Evolutionary conservation across 1,140 invertebrate species (phyloP).

Genomic region (Zophobas morio): DNA sequence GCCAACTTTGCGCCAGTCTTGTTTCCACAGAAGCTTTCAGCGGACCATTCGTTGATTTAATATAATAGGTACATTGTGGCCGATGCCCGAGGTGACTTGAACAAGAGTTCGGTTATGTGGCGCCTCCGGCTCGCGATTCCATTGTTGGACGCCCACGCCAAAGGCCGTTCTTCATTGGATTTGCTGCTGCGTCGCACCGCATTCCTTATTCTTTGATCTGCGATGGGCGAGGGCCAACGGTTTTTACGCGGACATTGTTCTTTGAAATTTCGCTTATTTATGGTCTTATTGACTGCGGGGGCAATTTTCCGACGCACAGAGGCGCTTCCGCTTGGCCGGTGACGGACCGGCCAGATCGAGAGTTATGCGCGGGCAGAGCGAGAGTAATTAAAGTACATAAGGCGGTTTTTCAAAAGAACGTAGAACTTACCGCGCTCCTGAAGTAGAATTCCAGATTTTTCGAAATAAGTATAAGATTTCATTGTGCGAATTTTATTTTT

Average conservation of each 20-base stretch:
- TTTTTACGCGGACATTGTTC: conserved; percentile 2
- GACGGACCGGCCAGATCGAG: too few relatives aligned
- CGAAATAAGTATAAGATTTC: too few relatives aligned
- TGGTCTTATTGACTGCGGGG: background rate
- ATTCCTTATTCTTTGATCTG: conserved; percentile 4
- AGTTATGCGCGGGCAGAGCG: too few relatives aligned
- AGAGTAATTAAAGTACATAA: too few relatives aligned
- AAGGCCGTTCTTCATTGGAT: conserved; percentile 50
- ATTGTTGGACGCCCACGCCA: conserved; percentile 48
- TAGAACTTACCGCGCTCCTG: too few relatives aligned
- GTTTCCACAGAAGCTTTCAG: conserved; percentile 57
- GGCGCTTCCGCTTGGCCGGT: too few relatives aligned
- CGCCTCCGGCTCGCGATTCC: conserved; percentile 54
- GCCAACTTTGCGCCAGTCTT: conserved; percentile 62
- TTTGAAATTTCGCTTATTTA: background rate
- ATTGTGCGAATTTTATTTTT: too few relatives aligned
- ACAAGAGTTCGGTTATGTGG: conserved; percentile 58
- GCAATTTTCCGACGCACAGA: too few relatives aligned
- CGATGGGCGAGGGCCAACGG: background rate
- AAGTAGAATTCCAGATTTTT: too few relatives aligned
- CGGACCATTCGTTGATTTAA: conserved; percentile 62
- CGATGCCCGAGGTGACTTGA: conserved; percentile 56
- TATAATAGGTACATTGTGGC: conserved; percentile 64
- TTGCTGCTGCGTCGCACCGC: conserved; percentile 44
- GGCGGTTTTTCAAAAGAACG: too few relatives aligned